These are phyloP conservation scores for Heteropelma amictum DNA, from an alignment of 2,888 invertebrate species.

Conservation along the genomic window DNA sequence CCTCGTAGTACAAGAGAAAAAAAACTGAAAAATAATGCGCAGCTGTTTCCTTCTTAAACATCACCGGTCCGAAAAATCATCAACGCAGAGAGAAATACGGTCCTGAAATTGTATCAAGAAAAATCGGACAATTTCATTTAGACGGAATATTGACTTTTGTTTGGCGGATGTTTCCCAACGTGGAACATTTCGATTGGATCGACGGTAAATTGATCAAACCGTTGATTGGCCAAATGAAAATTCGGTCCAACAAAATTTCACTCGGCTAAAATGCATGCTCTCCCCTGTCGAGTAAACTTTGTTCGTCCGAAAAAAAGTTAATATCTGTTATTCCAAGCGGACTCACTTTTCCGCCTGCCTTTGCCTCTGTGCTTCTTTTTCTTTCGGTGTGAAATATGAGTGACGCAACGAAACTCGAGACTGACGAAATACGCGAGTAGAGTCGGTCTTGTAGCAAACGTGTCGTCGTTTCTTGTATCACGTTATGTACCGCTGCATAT, in stretches of 20 bases:
- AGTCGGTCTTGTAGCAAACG: background rate
- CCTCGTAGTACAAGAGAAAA: background rate
- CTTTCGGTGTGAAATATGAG: background rate
- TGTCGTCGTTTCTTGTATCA: slow-evolving; percentile 2
- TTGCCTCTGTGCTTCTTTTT: background rate
- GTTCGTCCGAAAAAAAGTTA: background rate
- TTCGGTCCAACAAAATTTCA: background rate
- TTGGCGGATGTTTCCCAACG: too few species aligned
- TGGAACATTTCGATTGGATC: background rate
- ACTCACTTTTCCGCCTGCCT: background rate
- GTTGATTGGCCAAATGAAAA: background rate
- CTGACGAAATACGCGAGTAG: slow-evolving; percentile 8
- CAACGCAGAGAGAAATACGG: too few species aligned
- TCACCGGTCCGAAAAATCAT: too few species aligned
- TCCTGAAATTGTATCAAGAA: too few species aligned
- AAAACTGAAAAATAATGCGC: background rate
- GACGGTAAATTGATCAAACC: background rate
- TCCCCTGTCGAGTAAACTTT: background rate
- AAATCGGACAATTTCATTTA: too few species aligned
- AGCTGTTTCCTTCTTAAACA: too few species aligned
- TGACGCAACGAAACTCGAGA: slow-evolving; percentile 27
- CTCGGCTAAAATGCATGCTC: background rate
- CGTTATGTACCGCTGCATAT: background rate
- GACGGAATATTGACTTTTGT: background rate
- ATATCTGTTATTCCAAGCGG: too few species aligned